Base-by-base conservation (phyloP, 1,140 invertebrate species). In the Pseudomyrmex dendroicus region DNA sequence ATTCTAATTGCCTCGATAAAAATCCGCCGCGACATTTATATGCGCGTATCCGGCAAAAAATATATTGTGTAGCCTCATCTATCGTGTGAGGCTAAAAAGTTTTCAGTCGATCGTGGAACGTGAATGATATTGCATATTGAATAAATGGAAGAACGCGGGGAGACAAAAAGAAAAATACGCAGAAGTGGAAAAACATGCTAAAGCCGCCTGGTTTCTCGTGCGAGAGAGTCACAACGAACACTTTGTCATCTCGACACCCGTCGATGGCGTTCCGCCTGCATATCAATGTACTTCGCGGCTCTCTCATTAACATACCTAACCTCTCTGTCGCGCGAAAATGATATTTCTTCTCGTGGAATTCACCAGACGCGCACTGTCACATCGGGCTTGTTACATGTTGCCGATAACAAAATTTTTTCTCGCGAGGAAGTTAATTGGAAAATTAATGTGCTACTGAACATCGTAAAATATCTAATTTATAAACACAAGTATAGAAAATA, bases 181-280 rank as follows among this genome's bases (percentile, higher is more conserved):
- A 20, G 3, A 78, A 12, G 10, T 44, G 46, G 44, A 17, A 70
- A 70, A 70, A 61, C 66, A 66, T 82, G 77, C 70, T 83, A 88
- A 89, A 87, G 73, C 59, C 80, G 25, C 83, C 57, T 73, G 80
- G 35, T 35, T 84, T 90, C 77, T 82, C 78, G 64, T 59, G 64
- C 64, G 61, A 3, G 25, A 25, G 86, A 35, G 35, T 7, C 73
- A 56, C 68, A 72, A 80, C 68, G 88, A 83, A 77, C 84, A 90
- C 86, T 90, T 87, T 88, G 86, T 89, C 90, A 78, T 74, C 67
- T 82, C 84, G 84, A 89, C 87, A 84, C 84, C 72, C 87, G 82
- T 90, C 73, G 85, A 86, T 88, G 88, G 56, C 85, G 78, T 86
- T 83, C 87, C 84, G 83, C 84, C 91, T 90, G 91, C 91, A 91